These are phyloP conservation scores for Caradrina kadenii DNA, from an alignment of 2,888 invertebrate species.

Conservation along the genomic window DNA sequence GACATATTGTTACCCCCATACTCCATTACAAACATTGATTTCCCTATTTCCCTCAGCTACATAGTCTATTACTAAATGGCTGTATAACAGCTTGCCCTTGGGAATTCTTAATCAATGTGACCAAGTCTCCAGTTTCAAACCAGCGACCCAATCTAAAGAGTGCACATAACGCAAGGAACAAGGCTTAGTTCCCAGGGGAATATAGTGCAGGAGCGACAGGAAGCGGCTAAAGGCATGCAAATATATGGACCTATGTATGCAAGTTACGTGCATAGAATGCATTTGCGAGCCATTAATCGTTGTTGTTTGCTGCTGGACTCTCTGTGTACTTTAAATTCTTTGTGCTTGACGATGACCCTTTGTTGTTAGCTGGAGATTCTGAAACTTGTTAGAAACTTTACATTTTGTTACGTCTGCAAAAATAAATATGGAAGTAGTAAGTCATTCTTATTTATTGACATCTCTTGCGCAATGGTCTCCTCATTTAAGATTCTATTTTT, in stretches of 20 bases:
- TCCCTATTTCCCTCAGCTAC: background rate
- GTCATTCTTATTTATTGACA: no score
- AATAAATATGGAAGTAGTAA: no score
- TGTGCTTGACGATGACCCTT: background rate
- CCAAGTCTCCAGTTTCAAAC: conserved; percentile 20
- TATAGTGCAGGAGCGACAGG: conserved; percentile 29
- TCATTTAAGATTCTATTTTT: no score
- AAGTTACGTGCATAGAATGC: conserved; percentile 48
- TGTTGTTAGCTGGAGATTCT: background rate
- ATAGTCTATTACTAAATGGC: conserved; percentile 14
- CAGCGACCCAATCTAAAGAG: conserved; percentile 23
- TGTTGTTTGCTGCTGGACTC: conserved; percentile 21
- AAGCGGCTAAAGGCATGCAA: conserved; percentile 50
- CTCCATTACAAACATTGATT: background rate
- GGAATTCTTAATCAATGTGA: conserved; percentile 39
- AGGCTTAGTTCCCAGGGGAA: conserved; percentile 42
- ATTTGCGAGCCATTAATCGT: conserved; percentile 51
- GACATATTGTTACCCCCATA: background rate
- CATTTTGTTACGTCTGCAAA: no score
- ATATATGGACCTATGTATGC: conserved; percentile 46
- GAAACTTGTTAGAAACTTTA: background rate
- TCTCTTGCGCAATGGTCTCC: no score
- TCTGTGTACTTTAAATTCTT: conserved; percentile 23
- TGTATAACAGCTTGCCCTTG: conserved; percentile 13
- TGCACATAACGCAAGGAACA: conserved; percentile 21